Conservation (phyloP, 2,888 invertebrate genomes). For the Shargacucullia verbasci region DNA sequence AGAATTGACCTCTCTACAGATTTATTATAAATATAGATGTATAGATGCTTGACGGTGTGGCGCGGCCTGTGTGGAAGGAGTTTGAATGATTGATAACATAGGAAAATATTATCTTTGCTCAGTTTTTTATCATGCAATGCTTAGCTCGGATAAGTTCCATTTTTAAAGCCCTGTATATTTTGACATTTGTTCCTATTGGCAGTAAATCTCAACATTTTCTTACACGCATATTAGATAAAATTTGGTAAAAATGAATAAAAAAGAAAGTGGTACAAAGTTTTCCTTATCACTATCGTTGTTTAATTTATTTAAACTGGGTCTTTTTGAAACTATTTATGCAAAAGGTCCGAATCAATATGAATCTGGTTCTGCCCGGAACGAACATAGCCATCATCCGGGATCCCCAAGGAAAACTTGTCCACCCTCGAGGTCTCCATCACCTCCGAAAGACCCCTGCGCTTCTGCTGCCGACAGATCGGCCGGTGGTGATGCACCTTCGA, state of each 20-base stretch:
- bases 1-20: too few relatives aligned
- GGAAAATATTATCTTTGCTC: neutral
- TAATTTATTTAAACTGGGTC: constrained; percentile 71
- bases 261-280: constrained; percentile 44
- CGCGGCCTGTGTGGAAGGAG: too few relatives aligned
- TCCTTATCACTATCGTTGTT: constrained; percentile 67
- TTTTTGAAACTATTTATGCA: constrained; percentile 77
- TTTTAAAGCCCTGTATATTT: constrained; percentile 32
- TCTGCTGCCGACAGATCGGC: constrained; percentile 30
- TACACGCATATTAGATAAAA: constrained; percentile 7
- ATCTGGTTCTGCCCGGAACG: constrained; percentile 62
- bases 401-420: constrained; percentile 8
- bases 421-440: neutral
- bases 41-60: too few relatives aligned
- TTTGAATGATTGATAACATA: neutral
- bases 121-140: too few relatives aligned
- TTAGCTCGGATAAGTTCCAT: constrained; percentile 17
- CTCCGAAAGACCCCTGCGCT: neutral
- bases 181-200: constrained; percentile 39
- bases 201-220: constrained; percentile 35
- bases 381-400: constrained; percentile 15
- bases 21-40: too few relatives aligned
- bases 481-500: constrained; percentile 64
- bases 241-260: constrained; percentile 41
- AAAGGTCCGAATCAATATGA: constrained; percentile 57